Evolutionary conservation across 1,140 invertebrate species (phyloP).

Genomic region (Rhizoglyphus robini): DNA sequence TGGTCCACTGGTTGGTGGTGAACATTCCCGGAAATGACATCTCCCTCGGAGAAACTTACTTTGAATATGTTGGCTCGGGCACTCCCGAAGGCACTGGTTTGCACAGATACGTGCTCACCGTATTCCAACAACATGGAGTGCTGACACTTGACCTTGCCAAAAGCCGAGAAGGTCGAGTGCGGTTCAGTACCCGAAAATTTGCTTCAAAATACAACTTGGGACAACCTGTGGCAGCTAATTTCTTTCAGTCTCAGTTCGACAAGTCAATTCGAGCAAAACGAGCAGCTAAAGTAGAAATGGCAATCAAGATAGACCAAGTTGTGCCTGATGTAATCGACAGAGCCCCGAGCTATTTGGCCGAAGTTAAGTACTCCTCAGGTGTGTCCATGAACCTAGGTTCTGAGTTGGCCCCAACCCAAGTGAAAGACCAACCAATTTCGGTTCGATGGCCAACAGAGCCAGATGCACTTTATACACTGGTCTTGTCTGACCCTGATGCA

Average conservation of each 20-base stretch:
- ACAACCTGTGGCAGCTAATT: constrained; percentile 37
- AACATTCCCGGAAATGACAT: constrained; percentile 33
- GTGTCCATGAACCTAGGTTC: constrained; percentile 22
- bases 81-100: constrained; percentile 31
- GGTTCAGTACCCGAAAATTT: constrained; percentile 32
- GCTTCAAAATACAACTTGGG: constrained; percentile 32
- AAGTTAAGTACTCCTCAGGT: constrained; percentile 23
- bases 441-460: constrained; percentile 21
- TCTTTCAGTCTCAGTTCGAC: constrained; percentile 38
- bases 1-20: constrained; percentile 33
- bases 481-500: constrained; percentile 26
- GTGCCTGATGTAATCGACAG: constrained; percentile 13
- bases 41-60: constrained; percentile 29
- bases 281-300: neutral
- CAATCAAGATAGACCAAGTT: neutral
- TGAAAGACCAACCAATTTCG: constrained; percentile 24
- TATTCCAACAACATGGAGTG: constrained; percentile 25
- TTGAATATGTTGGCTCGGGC: constrained; percentile 32
- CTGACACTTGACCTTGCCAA: constrained; percentile 29
- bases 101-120: constrained; percentile 1
- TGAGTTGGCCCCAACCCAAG: constrained; percentile 25
- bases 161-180: constrained; percentile 29
- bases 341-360: neutral
- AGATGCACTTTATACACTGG: constrained; percentile 23
- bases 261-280: constrained; percentile 16